A percentile compares a stretch with the other conserved stretches of the same genome.
These are phyloP conservation scores for Onthophagus sagittarius DNA, from an alignment of 2,888 invertebrate species.

Conservation along the genomic window DNA sequence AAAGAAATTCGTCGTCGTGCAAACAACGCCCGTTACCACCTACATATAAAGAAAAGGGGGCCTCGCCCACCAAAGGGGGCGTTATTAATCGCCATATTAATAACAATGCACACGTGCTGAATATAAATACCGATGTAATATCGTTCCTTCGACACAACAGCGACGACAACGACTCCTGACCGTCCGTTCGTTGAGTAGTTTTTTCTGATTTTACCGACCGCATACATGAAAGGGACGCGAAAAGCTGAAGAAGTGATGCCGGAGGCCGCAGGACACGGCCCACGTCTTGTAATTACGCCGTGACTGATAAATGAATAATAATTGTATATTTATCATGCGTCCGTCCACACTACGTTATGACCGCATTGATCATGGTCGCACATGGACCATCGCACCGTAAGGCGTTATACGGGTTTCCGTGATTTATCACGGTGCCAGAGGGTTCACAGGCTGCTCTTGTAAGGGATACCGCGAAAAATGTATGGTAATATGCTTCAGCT, in stretches of 20 bases:
- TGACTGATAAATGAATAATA: slow-evolving; percentile 48
- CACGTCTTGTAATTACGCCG: slow-evolving; percentile 43
- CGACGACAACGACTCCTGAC: neutral
- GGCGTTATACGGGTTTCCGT: slow-evolving; percentile 32
- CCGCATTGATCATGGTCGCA: slow-evolving; percentile 44
- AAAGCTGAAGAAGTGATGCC: slow-evolving; percentile 18
- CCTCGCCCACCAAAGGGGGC: neutral
- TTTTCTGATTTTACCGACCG: neutral
- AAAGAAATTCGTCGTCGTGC: neutral
- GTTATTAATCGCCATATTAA: slow-evolving; percentile 22
- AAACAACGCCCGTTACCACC: neutral
- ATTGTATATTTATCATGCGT: slow-evolving; percentile 43
- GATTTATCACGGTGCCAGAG: slow-evolving; percentile 32
- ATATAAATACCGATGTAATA: slow-evolving; percentile 16
- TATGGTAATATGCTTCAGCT: neutral
- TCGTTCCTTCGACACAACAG: neutral
- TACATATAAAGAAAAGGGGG: neutral
- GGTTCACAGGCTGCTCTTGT: neutral
- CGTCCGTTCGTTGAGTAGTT: neutral
- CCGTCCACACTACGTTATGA: slow-evolving; percentile 23
- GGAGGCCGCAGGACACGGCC: slow-evolving; percentile 29
- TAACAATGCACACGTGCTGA: slow-evolving; percentile 23
- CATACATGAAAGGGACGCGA: neutral
- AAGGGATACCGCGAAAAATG: neutral
- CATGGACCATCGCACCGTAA: slow-evolving; percentile 37